Conservation (phyloP, 2,113 vertebrate genomes). For the Empidonax alnorum region DNA sequence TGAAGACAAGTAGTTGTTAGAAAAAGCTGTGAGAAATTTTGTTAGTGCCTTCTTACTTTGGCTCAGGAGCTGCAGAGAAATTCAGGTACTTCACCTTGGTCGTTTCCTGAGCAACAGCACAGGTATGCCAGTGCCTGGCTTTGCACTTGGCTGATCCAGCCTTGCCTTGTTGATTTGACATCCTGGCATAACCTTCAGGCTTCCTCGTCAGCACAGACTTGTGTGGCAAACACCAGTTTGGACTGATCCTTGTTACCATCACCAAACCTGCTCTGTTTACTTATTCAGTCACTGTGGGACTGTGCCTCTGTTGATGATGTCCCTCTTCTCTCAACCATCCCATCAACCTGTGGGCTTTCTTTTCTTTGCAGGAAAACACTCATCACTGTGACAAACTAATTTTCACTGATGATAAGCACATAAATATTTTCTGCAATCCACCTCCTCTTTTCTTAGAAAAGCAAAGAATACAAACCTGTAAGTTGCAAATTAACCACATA, state of each 20-base stretch:
- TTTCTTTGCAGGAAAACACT: neutral
- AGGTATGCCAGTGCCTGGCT: neutral
- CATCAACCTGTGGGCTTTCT: fast-evolving
- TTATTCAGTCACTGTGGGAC: neutral
- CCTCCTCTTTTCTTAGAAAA: neutral
- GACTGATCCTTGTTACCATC: neutral
- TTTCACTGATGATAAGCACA: neutral
- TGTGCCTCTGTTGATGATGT: neutral
- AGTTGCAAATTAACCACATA: neutral
- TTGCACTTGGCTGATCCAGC: neutral
- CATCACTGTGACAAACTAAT: neutral
- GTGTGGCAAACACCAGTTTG: neutral
- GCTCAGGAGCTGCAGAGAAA: neutral
- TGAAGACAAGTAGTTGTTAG: neutral
- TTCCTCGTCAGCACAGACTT: neutral
- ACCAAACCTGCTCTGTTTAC: neutral
- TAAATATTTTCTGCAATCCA: neutral
- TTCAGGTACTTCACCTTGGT: neutral
- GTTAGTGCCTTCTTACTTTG: neutral
- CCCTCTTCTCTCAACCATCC: neutral
- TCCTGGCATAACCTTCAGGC: neutral
- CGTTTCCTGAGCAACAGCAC: neutral
- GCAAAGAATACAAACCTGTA: neutral
- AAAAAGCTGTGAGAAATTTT: neutral
- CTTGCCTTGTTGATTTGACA: neutral